These are phyloP conservation scores for Imbricaverruca yamaguchii DNA, from an alignment of 2,888 invertebrate genomes.

Conservation along the genomic window DNA sequence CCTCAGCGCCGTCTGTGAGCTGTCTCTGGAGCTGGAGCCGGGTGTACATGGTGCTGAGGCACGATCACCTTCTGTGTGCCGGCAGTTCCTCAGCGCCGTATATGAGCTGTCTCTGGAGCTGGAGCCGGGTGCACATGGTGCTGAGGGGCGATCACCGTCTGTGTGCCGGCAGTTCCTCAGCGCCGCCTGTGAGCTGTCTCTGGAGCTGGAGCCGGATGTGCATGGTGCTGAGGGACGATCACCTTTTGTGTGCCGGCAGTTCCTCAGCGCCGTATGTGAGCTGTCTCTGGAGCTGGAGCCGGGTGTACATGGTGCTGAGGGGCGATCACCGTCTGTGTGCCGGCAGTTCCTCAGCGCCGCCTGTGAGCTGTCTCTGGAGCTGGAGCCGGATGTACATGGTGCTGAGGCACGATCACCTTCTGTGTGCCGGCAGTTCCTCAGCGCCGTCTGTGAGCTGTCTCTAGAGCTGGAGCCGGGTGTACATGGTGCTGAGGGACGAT, in stretches of 20 bases:
- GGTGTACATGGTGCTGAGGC: conserved; percentile 33
- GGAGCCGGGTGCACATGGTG: conserved; percentile 36
- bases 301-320: conserved; percentile 33
- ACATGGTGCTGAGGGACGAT: no score
- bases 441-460: conserved; percentile 23
- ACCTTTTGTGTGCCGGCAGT: neutral
- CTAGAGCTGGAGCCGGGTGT: conserved; percentile 32
- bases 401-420: no score
- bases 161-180: neutral
- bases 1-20: conserved; percentile 2
- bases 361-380: conserved; percentile 29
- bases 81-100: neutral
- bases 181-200: conserved; percentile 26
- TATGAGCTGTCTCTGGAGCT: conserved; percentile 30
- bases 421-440: neutral
- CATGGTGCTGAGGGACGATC: no score
- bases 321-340: neutral
- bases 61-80: neutral
- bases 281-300: conserved; percentile 32
- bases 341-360: neutral
- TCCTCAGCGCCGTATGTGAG: neutral
- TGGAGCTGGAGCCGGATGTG: conserved; percentile 35
- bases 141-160: no score
- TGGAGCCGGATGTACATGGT: conserved; percentile 34
- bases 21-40: conserved; percentile 31